Evolutionary conservation across 1,140 invertebrate species (phyloP), one percentile per base, ranked within the genome.

Genomic region (Euborellia annulipes): DNA sequence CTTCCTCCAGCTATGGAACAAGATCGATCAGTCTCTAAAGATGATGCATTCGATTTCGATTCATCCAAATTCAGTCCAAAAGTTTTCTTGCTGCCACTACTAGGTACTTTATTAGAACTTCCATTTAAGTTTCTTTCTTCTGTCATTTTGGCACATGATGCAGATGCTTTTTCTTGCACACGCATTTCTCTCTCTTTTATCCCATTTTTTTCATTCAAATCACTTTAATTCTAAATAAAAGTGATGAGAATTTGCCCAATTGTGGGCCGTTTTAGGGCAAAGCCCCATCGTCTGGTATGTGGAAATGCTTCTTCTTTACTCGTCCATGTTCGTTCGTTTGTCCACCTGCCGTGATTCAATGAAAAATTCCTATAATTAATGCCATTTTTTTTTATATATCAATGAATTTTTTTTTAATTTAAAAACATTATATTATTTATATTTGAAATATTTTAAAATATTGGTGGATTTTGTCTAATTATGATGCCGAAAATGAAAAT

Each of bases 1-100:
- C 70, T 59, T 46, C 70, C 69, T n/a, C 69, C 68, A 45, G 52
- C 41, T 36, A 54, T 49, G 14, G 30, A 20, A 39, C 38, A 22
- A 9, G 37, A 8, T 43, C 50, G 30, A 41, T 49, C 38, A 32
- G 20, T 27, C n/a, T 52, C 49, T 34, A 11, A 27, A 27, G 23
- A 27, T 27, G 23, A 4, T 27, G 23, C 23, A 27, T 27, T 27
- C n/a, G n/a, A n/a, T 27, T 27, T 27, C 23, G 11, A 27, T 27
- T 27, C 23, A 27, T 27, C 23, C 23, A 11, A 27, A 30, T 40
- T 43, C 8, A 27, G 41, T 41, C 43, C 47, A 41, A 45, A 46
- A 18, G 41, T 30, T 47, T 45, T 55, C 46, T 55, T 55, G 32
- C 49, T 55, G 41, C 49, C 50, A 50, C 50, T 52, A 50, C 50